These are phyloP conservation scores for Heteromormyrus szaboi DNA, from an alignment of 2,797 vertebrate species.

Conservation along the genomic window DNA sequence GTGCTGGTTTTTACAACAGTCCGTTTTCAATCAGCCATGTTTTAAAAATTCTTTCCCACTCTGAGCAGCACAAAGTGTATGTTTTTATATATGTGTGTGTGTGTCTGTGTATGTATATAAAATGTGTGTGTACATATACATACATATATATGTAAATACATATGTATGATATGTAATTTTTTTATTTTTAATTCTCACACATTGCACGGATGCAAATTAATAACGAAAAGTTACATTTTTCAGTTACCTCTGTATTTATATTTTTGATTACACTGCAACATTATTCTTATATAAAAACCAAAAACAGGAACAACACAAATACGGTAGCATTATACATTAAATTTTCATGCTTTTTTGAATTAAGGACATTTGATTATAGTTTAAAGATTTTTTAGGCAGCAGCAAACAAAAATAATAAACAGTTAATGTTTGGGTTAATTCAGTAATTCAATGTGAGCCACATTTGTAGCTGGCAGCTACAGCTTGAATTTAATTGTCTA, in stretches of 20 bases:
- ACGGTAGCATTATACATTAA: constrained; percentile 68
- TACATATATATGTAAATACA: constrained; percentile 46
- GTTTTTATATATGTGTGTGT: neutral
- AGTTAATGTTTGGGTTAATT: constrained; percentile 42
- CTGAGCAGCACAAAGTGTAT: constrained; percentile 66
- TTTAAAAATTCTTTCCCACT: constrained; percentile 68
- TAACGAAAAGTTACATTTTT: constrained; percentile 59
- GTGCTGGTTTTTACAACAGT: constrained; percentile 81
- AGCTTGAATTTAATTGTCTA: constrained; percentile 30
- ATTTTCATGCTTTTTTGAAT: constrained; percentile 67
- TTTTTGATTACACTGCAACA: constrained; percentile 57
- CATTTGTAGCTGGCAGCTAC: constrained; percentile 18
- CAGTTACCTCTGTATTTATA: constrained; percentile 56
- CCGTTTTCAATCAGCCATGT: constrained; percentile 82
- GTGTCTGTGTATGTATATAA: neutral
- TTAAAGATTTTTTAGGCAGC: constrained; percentile 49
- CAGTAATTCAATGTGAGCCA: constrained; percentile 27
- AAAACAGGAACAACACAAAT: constrained; percentile 69
- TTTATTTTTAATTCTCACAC: constrained; percentile 22
- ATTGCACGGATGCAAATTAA: constrained; percentile 63
- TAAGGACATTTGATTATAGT: constrained; percentile 50
- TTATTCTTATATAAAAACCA: constrained; percentile 60
- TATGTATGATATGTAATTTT: constrained; percentile 44
- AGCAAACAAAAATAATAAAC: constrained; percentile 45
- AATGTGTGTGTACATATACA: constrained; percentile 53